Percentiles rank a stretch among this genome's conserved stretches.
Evolutionary conservation across 2,797 vertebrate genomes (phyloP).

Genomic region (Enteromius paludinosus): DNA sequence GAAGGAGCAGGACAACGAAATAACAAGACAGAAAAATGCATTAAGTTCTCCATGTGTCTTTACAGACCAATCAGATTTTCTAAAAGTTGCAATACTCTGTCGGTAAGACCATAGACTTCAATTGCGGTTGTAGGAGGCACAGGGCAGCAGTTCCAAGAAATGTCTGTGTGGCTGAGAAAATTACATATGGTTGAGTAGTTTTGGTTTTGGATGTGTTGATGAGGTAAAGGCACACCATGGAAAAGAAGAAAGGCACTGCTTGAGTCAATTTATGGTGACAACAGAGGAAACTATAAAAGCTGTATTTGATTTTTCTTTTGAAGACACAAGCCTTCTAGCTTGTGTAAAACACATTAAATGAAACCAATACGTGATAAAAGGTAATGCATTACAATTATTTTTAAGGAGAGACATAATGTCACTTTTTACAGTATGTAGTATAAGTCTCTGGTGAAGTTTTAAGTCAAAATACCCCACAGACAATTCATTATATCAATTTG

Average conservation of each 20-base stretch:
- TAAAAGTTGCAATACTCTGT: conserved; percentile 20
- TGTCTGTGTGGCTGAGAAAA: conserved; percentile 6
- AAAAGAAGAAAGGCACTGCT: conserved; percentile 14
- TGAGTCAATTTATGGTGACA: conserved; percentile 8
- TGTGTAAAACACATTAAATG: background rate
- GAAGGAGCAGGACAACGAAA: background rate
- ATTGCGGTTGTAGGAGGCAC: background rate
- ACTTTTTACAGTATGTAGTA: too few relatives aligned
- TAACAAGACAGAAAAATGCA: background rate
- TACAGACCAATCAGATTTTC: conserved; percentile 26
- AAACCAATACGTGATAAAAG: background rate
- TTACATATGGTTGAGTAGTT: conserved; percentile 4
- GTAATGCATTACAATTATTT: background rate
- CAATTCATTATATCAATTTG: too few relatives aligned
- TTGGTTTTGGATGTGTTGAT: background rate
- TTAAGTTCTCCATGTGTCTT: background rate
- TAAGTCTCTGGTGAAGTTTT: too few relatives aligned
- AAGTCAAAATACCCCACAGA: too few relatives aligned
- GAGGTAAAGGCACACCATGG: background rate
- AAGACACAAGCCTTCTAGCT: background rate
- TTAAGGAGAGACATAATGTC: too few relatives aligned
- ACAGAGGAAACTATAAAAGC: background rate
- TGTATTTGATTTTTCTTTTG: background rate
- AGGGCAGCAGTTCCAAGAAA: conserved; percentile 13
- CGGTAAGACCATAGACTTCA: conserved; percentile 11